Base-by-base conservation (phyloP, 1,140 invertebrate genomes). In the silkworm (Bombyx mori) region DNA sequence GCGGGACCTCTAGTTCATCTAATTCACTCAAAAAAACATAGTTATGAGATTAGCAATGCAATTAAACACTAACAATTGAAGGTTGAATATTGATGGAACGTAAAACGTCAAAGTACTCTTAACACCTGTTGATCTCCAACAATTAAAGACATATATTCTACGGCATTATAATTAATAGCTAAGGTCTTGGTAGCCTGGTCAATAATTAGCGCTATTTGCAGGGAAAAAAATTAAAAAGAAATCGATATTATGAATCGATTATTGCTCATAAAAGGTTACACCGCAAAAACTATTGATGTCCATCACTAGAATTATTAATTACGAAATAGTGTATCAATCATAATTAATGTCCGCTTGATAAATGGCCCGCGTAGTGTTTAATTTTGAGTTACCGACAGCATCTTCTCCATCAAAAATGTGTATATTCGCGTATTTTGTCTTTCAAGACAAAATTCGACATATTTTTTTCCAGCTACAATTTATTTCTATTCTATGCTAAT, bases 241-340 rank as follows among this genome's bases (percentile, higher is more conserved):
- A 62, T 62, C 48, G 56, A 62, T 62, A 62, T 52, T 49, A 35
- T 47, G 55, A 57, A 52, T 54, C 51, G 55, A 61, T 61, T 58
- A 62, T 50, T 62, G 52, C 46, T 53, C 49, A 58, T 47, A 42
- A 62, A 62, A 62, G 60, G 60, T 62, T 62, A 52, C 52, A 35
- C 45, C 8, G 47, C 22, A 57, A 62, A 58, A 61, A 61, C 45
- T 43, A 47, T 55, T 42, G 56, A 50, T 49, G 50, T 42, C 22
- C 42, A n/a, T 49, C 52, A 52, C 49, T 56, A 44, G n/a, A 22
- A 42, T 47, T 64, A 60, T 61, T 66, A 69, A 66, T 66, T 66
- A 51, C 57, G 35, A 60, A 63, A 63, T 60, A 58, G 57, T 65
- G 44, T 50, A 68, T 64, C 58, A 56, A 64, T 64, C 62, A 68